Conservation (phyloP, 30 jellyfish, hydroid and myxozoan species). For the Pelagia noctiluca region DNA sequence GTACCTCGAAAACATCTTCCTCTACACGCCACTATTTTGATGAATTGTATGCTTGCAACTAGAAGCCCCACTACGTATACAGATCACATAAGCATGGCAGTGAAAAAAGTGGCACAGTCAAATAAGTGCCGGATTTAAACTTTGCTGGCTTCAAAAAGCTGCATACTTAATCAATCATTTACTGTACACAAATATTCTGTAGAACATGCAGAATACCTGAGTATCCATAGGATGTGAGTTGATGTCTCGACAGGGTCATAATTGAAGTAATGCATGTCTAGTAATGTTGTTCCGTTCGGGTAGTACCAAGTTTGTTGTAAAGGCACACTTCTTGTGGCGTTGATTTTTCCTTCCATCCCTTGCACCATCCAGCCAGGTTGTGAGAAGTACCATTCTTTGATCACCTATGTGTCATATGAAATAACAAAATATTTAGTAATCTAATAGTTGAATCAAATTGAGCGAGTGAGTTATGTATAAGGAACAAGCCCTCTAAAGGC, state of each 20-base stretch:
- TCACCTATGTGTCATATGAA: constrained; percentile 10
- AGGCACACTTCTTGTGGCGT: constrained; percentile 40
- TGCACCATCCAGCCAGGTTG: constrained; percentile 61
- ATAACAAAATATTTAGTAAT: neutral
- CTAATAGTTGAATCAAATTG: neutral
- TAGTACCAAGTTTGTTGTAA: neutral
- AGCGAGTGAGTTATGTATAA: neutral
- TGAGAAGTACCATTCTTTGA: constrained; percentile 62
- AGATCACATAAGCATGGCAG: neutral
- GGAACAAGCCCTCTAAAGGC: neutral
- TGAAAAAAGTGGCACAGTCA: neutral
- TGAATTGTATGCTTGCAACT: neutral
- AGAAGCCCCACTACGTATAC: neutral
- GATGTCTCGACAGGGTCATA: constrained; percentile 67
- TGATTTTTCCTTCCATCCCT: constrained; percentile 51
- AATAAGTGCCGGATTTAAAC: too few species aligned
- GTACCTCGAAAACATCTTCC: too few species aligned
- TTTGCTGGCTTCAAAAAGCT: too few species aligned
- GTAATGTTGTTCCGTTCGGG: neutral
- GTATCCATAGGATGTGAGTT: constrained; percentile 66
- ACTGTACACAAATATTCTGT: neutral
- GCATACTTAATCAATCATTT: neutral
- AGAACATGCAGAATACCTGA: constrained; percentile 22
- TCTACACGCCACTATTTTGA: too few species aligned
- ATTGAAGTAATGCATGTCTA: constrained; percentile 36